Evolutionary conservation across 2,113 vertebrate species (phyloP).

Genomic region (Carlito syrichta): DNA sequence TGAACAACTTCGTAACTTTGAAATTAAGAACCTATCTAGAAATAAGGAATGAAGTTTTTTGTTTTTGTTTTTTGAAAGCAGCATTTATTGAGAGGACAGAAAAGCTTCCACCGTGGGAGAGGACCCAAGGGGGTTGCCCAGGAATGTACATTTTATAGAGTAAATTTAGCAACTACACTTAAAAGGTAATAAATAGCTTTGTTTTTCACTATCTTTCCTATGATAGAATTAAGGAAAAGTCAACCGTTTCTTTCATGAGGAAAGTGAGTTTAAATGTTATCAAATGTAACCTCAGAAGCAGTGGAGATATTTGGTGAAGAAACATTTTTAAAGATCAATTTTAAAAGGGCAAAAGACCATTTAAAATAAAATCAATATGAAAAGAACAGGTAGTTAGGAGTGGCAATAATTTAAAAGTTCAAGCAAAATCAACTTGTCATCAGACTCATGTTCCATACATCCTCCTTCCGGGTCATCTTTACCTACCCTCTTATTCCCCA

Average conservation of each 20-base stretch:
- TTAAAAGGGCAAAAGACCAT: conserved; percentile 62
- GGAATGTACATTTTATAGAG: conserved; percentile 25
- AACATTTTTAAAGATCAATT: conserved; percentile 49
- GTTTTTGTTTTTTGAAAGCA: no score
- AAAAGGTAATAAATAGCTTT: background rate
- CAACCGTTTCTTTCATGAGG: background rate
- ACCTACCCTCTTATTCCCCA: background rate
- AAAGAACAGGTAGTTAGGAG: conserved; percentile 39
- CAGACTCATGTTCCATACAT: background rate
- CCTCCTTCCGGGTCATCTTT: background rate
- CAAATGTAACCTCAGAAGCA: background rate
- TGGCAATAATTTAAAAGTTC: conserved; percentile 51
- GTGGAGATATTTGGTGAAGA: conserved; percentile 39
- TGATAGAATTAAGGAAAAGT: conserved; percentile 30
- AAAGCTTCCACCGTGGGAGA: no score
- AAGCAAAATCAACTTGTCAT: conserved; percentile 47
- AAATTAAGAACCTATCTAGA: conserved; percentile 42
- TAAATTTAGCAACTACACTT: conserved; percentile 25
- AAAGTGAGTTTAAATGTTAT: conserved; percentile 65
- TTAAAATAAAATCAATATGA: conserved; percentile 64
- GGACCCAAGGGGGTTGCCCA: no score
- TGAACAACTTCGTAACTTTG: conserved; percentile 1
- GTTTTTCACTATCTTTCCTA: background rate
- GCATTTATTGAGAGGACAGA: no score
- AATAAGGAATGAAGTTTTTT: background rate